phyloP scores from a whole-genome alignment of 1,140 invertebrate genomes.

The Procambarus virginalis region DNA sequence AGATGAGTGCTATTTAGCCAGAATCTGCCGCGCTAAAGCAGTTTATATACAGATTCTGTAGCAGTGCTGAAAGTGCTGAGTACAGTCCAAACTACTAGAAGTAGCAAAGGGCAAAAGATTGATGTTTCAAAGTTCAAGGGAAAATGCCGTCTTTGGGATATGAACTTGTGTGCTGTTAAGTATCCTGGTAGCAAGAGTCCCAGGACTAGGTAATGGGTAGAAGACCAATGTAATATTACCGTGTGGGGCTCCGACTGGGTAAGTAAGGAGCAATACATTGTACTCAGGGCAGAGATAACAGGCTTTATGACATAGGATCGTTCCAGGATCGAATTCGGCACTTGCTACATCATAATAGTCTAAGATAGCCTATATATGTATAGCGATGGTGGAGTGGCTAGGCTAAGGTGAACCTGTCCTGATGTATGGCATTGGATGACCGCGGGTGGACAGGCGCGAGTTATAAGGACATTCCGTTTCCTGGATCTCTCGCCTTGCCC shows the following conservation, averaged over 20 bases:
- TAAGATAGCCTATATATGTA: constrained; percentile 12
- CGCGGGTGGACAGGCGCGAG: background rate
- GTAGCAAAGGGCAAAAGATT: constrained; percentile 4
- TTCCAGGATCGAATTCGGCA: constrained; percentile 42
- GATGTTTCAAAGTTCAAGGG: background rate
- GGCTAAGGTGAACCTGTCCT: background rate
- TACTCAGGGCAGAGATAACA: background rate
- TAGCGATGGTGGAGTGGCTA: background rate
- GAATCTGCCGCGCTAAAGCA: constrained; percentile 45
- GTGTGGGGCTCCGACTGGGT: background rate
- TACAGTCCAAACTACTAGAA: constrained; percentile 27
- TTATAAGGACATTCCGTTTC: background rate
- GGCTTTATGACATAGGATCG: constrained; percentile 15
- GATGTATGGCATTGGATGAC: background rate
- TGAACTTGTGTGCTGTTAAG: background rate
- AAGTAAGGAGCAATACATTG: background rate
- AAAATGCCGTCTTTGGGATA: background rate
- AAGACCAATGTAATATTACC: background rate
- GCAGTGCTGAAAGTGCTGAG: constrained; percentile 25
- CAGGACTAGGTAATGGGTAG: background rate
- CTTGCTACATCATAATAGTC: constrained; percentile 34
- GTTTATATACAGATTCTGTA: constrained; percentile 48
- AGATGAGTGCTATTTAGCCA: constrained; percentile 58
- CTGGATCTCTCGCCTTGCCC: background rate
- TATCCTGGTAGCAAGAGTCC: background rate